Base-by-base conservation (phyloP, 2,888 invertebrate genomes). In the Synanthedon formicaeformis region DNA sequence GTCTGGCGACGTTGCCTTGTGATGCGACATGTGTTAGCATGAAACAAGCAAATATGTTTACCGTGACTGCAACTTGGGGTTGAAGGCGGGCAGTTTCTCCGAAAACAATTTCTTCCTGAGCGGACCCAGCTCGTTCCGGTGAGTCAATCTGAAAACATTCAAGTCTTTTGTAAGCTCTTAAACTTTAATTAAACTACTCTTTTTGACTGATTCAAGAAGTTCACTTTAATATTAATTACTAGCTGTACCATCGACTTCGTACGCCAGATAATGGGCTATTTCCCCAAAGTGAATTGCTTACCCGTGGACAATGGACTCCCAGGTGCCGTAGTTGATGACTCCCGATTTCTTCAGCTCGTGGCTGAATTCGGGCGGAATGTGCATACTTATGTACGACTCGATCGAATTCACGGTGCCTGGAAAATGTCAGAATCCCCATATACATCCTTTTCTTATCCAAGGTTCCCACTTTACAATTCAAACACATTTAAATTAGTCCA, bases 241-340 rank as follows among this genome's bases (percentile, higher is more conserved):
- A n/a, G n/a, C n/a, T n/a, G n/a, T n/a, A n/a, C n/a, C n/a, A n/a
- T n/a, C n/a, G n/a, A n/a, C n/a, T n/a, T n/a, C n/a, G n/a, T n/a
- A n/a, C n/a, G n/a, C n/a, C n/a, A n/a, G n/a, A n/a, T n/a, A n/a
- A n/a, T n/a, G n/a, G n/a, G n/a, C n/a, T n/a, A n/a, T n/a, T 3
- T 18, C 18, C 16, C 18, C 18, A 18, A 18, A 18, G 18, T n/a
- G 13, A 41, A n/a, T n/a, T 6, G 51, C 53, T 52, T 60, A 83
- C 84, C 95, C 93, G 72, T 96, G 87, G 4, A 98, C 90, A 0
- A 94, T 90, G 0, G 97, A 96, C 71, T 95, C 93, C 93, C 96
- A 98, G 0, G 98, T 98, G 12, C 94, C 96, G 70, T 91, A 93
- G 81, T 98, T 93, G 48, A 94, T 65, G 4, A 71, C 58, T 0